phyloP scores from a whole-genome alignment of 2,797 vertebrate genomes.

The Phalanger gymnotis region DNA sequence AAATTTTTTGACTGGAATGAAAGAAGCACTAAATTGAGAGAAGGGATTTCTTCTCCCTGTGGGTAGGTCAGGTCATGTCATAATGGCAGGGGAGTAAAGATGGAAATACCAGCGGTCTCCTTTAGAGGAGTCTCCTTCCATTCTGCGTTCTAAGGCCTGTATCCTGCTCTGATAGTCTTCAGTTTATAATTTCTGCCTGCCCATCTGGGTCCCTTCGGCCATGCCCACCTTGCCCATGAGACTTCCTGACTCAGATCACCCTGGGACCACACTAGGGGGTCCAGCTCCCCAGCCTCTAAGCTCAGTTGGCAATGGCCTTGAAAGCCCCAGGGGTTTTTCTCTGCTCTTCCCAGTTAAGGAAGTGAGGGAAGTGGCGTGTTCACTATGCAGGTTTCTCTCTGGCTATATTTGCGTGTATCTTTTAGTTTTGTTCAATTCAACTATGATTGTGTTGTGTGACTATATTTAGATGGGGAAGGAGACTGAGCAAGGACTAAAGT shows the following conservation, averaged over 20 bases:
- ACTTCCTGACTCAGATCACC: not conserved
- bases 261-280: not conserved
- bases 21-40: not conserved
- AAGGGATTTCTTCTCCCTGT: not conserved
- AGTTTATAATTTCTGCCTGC: not conserved
- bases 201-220: not conserved
- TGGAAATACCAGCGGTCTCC: not conserved
- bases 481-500: not conserved
- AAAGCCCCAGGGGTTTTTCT: slow-evolving; percentile 55
- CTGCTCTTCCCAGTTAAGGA: not conserved
- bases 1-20: not conserved
- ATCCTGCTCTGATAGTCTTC: not conserved
- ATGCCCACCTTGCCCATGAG: not conserved
- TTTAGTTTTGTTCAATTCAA: not conserved
- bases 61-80: not conserved
- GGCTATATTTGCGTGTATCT: not conserved
- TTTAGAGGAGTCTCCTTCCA: not conserved
- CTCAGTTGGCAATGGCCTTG: not conserved
- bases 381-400: not conserved
- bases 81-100: not conserved
- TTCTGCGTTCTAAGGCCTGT: not conserved
- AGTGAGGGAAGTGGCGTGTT: not conserved
- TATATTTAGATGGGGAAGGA: not conserved
- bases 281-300: not conserved
- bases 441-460: not conserved